Conservation (phyloP, 2,113 vertebrate species). For the Caracal caracal region DNA sequence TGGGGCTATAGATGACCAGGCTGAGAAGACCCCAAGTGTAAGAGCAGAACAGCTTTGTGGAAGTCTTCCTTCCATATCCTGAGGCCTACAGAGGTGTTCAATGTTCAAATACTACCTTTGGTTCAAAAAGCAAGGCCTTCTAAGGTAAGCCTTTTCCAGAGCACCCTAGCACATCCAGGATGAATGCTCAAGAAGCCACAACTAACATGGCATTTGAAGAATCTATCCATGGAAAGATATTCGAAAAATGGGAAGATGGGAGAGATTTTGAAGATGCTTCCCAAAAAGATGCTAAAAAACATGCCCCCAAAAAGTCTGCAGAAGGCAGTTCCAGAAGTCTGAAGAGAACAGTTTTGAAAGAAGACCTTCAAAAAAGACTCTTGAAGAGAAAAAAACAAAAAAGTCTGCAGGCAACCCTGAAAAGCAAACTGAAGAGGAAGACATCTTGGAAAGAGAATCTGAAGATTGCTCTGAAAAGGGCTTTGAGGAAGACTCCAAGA, state of each 20-base stretch:
- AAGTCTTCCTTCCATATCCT: slow-evolving; percentile 83
- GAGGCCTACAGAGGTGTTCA: slow-evolving; percentile 41
- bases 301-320: background rate
- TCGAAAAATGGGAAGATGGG: slow-evolving; percentile 42
- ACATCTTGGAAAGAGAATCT: background rate
- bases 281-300: background rate
- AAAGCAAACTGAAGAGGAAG: background rate
- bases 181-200: background rate
- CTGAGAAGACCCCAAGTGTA: slow-evolving; percentile 92
- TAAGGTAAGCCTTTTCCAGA: background rate
- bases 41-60: slow-evolving; percentile 94
- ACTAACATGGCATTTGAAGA: background rate
- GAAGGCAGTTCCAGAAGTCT: background rate
- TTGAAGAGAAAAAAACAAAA: background rate
- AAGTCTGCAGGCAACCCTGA: background rate
- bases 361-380: background rate
- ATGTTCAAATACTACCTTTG: background rate
- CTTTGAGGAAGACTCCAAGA: background rate
- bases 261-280: slow-evolving; percentile 63
- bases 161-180: slow-evolving; percentile 35
- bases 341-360: background rate
- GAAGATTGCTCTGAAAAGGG: background rate
- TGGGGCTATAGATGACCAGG: slow-evolving; percentile 90
- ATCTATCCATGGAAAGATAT: background rate
- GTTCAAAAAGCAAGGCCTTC: slow-evolving; percentile 22